Conservation (phyloP, 2,888 invertebrate genomes). For the Drosophila vallismaia region DNA sequence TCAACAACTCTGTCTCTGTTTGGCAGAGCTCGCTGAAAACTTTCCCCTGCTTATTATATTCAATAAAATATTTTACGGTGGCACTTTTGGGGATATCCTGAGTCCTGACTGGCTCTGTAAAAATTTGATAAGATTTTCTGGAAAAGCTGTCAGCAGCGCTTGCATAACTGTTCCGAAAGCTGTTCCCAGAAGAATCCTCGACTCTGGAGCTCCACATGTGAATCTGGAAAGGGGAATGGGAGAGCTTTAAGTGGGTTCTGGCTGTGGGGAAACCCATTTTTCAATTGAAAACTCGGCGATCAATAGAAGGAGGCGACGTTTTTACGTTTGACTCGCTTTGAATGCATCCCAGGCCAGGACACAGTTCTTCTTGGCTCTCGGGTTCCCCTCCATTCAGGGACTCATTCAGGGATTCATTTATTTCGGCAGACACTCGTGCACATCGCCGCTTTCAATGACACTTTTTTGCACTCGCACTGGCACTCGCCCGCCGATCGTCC, state of each 20-base stretch:
- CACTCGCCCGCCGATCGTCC: constrained; percentile 25
- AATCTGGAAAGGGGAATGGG: constrained; percentile 11
- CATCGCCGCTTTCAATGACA: constrained; percentile 48
- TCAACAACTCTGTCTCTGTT: constrained; percentile 70
- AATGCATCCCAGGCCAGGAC: constrained; percentile 48
- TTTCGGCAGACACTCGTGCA: constrained; percentile 60
- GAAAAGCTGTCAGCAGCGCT: constrained; percentile 42
- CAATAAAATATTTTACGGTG: constrained; percentile 77
- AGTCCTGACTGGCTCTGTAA: constrained; percentile 58
- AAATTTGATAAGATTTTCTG: constrained; percentile 68
- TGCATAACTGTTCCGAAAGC: constrained; percentile 38
- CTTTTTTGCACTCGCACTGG: constrained; percentile 8
- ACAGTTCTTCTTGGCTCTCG: too few species aligned
- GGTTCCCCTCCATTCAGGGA: too few species aligned
- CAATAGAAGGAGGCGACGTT: constrained; percentile 67
- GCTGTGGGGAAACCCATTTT: too few species aligned
- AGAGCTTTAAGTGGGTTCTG: constrained; percentile 4
- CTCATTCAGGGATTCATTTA: constrained; percentile 63
- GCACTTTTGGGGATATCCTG: constrained; percentile 59
- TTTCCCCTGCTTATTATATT: constrained; percentile 73
- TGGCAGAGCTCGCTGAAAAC: constrained; percentile 54
- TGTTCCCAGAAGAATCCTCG: not conserved
- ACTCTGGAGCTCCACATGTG: constrained; percentile 5
- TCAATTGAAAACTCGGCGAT: constrained; percentile 21
- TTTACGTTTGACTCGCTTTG: constrained; percentile 74